phyloP scores from a whole-genome alignment of 2,113 vertebrate species.

The Chascanopsetta lugubris region DNA sequence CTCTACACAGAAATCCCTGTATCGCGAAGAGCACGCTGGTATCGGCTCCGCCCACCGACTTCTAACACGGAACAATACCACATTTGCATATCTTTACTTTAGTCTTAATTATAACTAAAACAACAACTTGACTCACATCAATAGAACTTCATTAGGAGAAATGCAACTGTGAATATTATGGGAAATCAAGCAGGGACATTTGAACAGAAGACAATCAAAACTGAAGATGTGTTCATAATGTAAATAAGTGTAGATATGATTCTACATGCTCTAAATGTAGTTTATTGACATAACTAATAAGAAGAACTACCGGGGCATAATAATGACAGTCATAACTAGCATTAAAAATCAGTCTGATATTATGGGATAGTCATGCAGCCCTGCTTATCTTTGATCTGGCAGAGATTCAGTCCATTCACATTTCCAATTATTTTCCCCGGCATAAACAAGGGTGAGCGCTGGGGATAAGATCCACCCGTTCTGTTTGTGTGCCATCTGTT shows the following conservation, averaged over 20 bases:
- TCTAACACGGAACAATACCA: too few relatives aligned
- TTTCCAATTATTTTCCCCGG: constrained; percentile 21
- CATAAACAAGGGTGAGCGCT: constrained; percentile 25
- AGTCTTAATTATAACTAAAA: too few relatives aligned
- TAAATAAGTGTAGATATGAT: not conserved
- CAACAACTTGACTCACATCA: too few relatives aligned
- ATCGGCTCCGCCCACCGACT: too few relatives aligned
- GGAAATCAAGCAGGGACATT: not conserved
- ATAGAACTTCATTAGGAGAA: too few relatives aligned
- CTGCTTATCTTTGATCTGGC: constrained; percentile 31
- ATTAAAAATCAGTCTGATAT: not conserved
- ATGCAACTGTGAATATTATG: too few relatives aligned
- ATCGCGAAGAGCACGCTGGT: too few relatives aligned
- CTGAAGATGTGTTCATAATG: not conserved
- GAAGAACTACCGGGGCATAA: not conserved
- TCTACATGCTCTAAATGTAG: too few relatives aligned
- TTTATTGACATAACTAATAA: not conserved
- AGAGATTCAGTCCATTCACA: constrained; percentile 5
- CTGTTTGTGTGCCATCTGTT: constrained; percentile 57
- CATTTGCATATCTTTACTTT: too few relatives aligned
- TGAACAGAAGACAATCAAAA: not conserved
- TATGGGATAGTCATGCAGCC: not conserved
- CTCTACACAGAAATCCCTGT: too few relatives aligned
- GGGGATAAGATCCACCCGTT: constrained; percentile 7
- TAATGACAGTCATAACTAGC: not conserved